Evolutionary conservation across 2,113 vertebrate species (phyloP), one percentile per base, ranked within the genome.

Genomic region (Callocephalon fimbriatum): DNA sequence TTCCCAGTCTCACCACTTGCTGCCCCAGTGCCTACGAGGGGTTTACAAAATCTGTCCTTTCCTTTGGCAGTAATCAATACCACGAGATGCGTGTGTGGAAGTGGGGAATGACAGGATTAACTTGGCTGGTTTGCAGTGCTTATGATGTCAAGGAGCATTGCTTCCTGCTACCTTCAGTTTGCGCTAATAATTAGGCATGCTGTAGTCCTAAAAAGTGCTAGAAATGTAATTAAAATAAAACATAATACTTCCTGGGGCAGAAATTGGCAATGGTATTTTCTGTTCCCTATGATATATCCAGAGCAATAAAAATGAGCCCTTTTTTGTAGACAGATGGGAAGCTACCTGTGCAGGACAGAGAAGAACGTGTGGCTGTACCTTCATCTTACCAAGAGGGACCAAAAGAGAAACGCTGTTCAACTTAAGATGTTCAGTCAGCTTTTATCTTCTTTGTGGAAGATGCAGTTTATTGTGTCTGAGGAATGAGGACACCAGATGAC

Each of bases 201-300:
- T 54, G 44, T 54, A 12, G n/a, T 74, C 54, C 51, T 87, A 38
- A 78, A 83, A 68, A 63, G 48, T n/a, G 88, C 54, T 73, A 75
- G 77, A 74, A 95, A 61, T 72, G 31, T 78, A 93, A 92, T 93
- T 94, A 81, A 88, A 97, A 94, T 92, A 58, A 88, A 96, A 86
- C 54, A 92, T 67, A 20, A 11, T 42, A 26, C 42, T 94, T 91
- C 35, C 76, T 88, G 72, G 70, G 67, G 35, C 86, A 85, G 83
- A 83, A 94, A 93, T 59, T 53, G 61, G n/a, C 51, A 89, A 67
- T 70, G 70, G 29, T 76, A 54, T 79, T 81, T 71, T 77, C 78
- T 93, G 59, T 93, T 91, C 63, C 82, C 75, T 72, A 42, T 70
- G 53, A 76, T 82, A 71, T 92, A 76, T 76, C 84, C n/a, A 66